Base-by-base conservation (phyloP, 2,888 invertebrate species). In the Cabera pusaria region DNA sequence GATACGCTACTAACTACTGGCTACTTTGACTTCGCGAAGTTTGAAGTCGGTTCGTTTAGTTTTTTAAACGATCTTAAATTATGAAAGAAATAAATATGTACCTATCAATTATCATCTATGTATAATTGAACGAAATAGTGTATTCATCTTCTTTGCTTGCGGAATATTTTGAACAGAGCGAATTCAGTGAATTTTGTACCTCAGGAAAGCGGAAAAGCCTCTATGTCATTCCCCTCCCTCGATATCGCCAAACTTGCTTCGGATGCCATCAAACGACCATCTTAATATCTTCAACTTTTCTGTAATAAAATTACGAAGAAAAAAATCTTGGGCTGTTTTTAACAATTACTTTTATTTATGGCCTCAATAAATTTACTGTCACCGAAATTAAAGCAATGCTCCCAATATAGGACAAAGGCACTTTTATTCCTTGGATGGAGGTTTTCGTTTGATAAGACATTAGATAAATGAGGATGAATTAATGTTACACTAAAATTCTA, bases 321-420 rank as follows among this genome's bases (percentile, higher is more conserved):
- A 81, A 35, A 80, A 83, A 71, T 73, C 75, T 73, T 69, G 55
- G 63, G 66, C 71, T 75, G 71, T 69, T 82, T 76, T 69, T 72
- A 73, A 81, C 80, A 80, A 81, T 83, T 80, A 73, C 72, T 73
- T 72, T 79, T 82, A 83, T 85, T 85, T 84, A 83, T 81, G 64
- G 53, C 70, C 68, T 55, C 68, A 74, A 82, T 84, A 85, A 53
- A 81, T 79, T 84, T 78, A 76, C 72, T 76, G 76, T 75, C 77
- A 62, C 58, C 59, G 57, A 66, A 73, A 72, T 70, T 72, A 72
- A 75, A 72, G 68, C 72, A 68, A 67, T 70, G 72, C 67, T 69
- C 56, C 59, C 69, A 68, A 69, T 69, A 65, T 63, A 62, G 69
- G 62, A 72, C 66, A 65, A 69, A 63, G 58, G 59, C 56, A 66